Conservation (phyloP, 1,140 invertebrate genomes). For the Vollenhovia emeryi region DNA sequence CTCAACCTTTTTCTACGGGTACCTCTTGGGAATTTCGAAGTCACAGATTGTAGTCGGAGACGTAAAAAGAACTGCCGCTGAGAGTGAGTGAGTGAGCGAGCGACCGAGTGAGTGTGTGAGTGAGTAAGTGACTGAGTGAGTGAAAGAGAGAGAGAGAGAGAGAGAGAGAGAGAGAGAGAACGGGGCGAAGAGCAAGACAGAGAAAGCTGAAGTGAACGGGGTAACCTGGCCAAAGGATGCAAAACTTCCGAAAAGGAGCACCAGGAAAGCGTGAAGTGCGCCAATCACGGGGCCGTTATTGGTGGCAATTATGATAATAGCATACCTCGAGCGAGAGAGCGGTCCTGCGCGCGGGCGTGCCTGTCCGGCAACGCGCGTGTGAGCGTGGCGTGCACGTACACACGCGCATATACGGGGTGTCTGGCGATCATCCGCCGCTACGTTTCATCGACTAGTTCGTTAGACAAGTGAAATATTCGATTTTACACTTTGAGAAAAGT, state of each 20-base stretch:
- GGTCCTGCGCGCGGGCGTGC: slow-evolving; percentile 64
- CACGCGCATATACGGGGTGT: slow-evolving; percentile 56
- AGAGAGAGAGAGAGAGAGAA: neutral
- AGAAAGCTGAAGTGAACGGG: slow-evolving; percentile 45
- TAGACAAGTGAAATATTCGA: slow-evolving; percentile 1
- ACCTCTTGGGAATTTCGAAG: slow-evolving; percentile 45
- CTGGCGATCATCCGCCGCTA: slow-evolving; percentile 1
- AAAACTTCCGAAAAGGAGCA: slow-evolving; percentile 83
- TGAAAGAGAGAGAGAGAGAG: slow-evolving; percentile 13
- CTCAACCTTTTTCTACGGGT: neutral
- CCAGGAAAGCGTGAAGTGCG: slow-evolving; percentile 82
- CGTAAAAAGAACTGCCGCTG: neutral
- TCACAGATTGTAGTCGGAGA: slow-evolving; percentile 28
- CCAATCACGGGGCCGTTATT: slow-evolving; percentile 84
- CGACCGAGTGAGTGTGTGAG: too few relatives aligned
- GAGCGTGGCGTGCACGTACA: slow-evolving; percentile 30
- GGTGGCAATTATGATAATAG: slow-evolving; percentile 85
- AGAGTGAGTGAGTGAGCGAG: neutral
- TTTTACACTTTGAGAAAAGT: slow-evolving; percentile 16
- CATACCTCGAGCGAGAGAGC: slow-evolving; percentile 82
- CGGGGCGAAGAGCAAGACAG: neutral
- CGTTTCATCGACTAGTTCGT: neutral
- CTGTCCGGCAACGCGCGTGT: slow-evolving; percentile 24
- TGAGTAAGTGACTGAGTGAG: too few relatives aligned
- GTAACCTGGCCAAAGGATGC: slow-evolving; percentile 70